A percentile compares a stretch with the other conserved stretches of the same genome.
Evolutionary conservation across 2,888 invertebrate species (phyloP).

Genomic region (Drosophila lutescens): DNA sequence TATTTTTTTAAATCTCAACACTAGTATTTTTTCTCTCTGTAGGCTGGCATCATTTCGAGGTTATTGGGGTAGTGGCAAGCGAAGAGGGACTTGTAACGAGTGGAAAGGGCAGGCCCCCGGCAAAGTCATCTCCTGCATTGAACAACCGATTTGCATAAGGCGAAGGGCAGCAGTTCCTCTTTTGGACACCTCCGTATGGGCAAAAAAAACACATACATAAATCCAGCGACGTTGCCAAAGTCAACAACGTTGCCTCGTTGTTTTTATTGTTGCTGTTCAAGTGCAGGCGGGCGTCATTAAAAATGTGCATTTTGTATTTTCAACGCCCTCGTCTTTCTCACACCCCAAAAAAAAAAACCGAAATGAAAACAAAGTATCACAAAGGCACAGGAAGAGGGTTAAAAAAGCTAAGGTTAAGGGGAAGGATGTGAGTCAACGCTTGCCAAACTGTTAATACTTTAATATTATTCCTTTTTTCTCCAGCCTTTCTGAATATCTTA

Average conservation of each 20-base stretch:
- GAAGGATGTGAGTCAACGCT: constrained; percentile 25
- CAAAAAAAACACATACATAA: constrained; percentile 8
- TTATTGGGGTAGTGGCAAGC: constrained; percentile 60
- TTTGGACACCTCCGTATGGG: constrained; percentile 22
- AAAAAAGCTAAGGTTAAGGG: neutral
- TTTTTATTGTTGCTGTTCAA: constrained; percentile 55
- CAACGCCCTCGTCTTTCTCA: constrained; percentile 38
- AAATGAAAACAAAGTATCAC: constrained; percentile 63
- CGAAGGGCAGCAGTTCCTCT: constrained; percentile 62
- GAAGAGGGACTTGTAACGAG: neutral
- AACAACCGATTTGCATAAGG: constrained; percentile 72
- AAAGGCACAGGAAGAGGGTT: constrained; percentile 29
- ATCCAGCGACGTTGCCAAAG: constrained; percentile 60
- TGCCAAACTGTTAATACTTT: constrained; percentile 35
- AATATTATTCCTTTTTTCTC: constrained; percentile 8
- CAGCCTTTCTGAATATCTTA: constrained; percentile 48
- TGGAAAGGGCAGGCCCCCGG: constrained; percentile 26
- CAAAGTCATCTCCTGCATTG: constrained; percentile 54
- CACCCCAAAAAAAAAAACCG: constrained; percentile 19
- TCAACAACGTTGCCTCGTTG: constrained; percentile 59
- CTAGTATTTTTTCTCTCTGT: constrained; percentile 6
- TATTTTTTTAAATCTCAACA: no score
- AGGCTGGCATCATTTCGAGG: constrained; percentile 59
- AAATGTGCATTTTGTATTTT: constrained; percentile 75
- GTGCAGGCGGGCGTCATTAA: constrained; percentile 72